Evolutionary conservation across 2,888 invertebrate species (phyloP).

Genomic region (Raillietiella orientalis): DNA sequence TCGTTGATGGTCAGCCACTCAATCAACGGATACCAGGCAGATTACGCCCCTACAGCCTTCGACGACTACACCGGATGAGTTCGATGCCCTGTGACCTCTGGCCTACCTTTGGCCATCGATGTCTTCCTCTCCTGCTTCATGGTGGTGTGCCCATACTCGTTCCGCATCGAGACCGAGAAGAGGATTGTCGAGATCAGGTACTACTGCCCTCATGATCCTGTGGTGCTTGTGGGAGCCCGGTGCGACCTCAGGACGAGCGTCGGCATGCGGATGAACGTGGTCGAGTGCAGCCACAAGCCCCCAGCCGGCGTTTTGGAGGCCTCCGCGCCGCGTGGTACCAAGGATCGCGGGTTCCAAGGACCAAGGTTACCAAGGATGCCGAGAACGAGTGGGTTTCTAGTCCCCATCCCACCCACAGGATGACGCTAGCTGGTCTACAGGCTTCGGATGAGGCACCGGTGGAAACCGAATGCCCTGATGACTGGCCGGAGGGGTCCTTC

Average conservation of each 20-base stretch:
- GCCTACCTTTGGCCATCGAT: conserved; percentile 74
- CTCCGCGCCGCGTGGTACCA: too few species aligned
- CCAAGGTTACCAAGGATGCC: too few species aligned
- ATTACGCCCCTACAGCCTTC: conserved; percentile 75
- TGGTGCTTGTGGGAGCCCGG: conserved; percentile 21
- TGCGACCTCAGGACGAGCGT: conserved; percentile 18
- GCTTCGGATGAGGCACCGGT: too few species aligned
- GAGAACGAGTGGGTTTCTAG: too few species aligned
- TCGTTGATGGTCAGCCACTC: conserved; percentile 74
- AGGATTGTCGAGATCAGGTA: conserved; percentile 48
- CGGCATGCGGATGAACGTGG: too few species aligned
- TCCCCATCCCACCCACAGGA: too few species aligned
- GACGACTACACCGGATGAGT: conserved; percentile 82
- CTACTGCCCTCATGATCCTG: conserved; percentile 23
- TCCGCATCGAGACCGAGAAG: conserved; percentile 44
- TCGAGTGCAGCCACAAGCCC: too few species aligned
- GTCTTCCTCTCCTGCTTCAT: conserved; percentile 80
- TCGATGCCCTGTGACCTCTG: conserved; percentile 55
- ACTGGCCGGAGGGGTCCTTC: too few species aligned
- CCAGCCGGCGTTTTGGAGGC: too few species aligned
- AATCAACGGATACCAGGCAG: conserved; percentile 62
- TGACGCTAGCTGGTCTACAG: too few species aligned
- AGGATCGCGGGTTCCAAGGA: too few species aligned
- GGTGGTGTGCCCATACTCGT: conserved; percentile 53
- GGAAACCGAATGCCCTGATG: too few species aligned